phyloP scores from a whole-genome alignment of 1,140 invertebrate species.

The Aphis craccivora region DNA sequence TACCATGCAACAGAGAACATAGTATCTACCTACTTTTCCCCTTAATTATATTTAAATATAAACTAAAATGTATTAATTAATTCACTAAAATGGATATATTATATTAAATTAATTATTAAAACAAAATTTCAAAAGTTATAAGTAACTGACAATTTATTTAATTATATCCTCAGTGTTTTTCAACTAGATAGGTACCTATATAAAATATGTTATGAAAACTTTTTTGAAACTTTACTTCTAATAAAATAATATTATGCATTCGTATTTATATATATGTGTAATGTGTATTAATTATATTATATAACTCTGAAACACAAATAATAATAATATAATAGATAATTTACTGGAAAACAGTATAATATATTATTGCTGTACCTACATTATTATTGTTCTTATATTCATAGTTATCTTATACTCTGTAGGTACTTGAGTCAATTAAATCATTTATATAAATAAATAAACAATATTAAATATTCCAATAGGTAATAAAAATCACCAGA shows the following conservation, averaged over 20 bases:
- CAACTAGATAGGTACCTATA: not conserved
- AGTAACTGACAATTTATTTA: not conserved
- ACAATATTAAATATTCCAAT: too few species aligned
- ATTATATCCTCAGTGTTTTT: conserved; percentile 28
- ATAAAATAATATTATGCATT: not conserved
- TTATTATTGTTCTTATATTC: not conserved
- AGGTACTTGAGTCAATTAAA: not conserved
- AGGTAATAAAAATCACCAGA: too few species aligned
- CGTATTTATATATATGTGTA: not conserved
- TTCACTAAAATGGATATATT: conserved; percentile 4
- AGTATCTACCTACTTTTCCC: too few species aligned
- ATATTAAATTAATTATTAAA: not conserved
- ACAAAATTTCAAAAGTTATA: not conserved
- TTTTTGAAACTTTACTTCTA: not conserved
- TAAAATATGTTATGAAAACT: not conserved
- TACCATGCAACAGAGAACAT: not conserved
- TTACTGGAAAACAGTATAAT: not conserved
- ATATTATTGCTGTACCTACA: not conserved
- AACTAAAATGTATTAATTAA: not conserved
- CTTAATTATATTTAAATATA: not conserved
- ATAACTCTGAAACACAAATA: not conserved
- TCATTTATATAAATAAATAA: not conserved
- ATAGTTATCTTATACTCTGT: not conserved
- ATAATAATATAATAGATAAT: not conserved
- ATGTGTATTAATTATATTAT: not conserved